Conservation (phyloP, 2,888 invertebrate genomes). For the Macrosiphum euphorbiae region DNA sequence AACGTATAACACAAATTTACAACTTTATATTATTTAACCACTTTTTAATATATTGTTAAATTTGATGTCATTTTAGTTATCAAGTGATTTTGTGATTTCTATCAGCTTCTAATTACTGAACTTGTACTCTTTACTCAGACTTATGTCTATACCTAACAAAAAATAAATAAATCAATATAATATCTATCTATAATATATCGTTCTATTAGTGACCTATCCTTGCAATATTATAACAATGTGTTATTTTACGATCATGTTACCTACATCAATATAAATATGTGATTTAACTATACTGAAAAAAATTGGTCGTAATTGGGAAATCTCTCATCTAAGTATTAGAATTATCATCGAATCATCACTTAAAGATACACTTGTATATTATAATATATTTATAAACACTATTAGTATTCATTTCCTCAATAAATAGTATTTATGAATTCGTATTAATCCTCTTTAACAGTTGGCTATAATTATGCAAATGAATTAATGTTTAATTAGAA, state of each 20-base stretch:
- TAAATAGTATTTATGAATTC: not conserved
- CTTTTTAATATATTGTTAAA: not conserved
- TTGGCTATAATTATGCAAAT: not conserved
- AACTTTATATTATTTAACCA: not conserved
- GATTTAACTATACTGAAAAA: not conserved
- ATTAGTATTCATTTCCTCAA: not conserved
- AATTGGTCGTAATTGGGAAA: not conserved
- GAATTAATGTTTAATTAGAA: not conserved
- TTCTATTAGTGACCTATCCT: not conserved
- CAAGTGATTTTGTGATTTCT: not conserved
- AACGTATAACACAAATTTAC: not conserved
- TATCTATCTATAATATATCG: too few relatives aligned
- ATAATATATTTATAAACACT: not conserved
- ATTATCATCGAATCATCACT: not conserved
- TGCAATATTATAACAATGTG: not conserved
- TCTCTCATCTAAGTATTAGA: not conserved
- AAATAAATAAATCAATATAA: too few relatives aligned
- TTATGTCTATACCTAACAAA: too few relatives aligned
- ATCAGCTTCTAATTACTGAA: too few relatives aligned
- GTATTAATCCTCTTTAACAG: not conserved
- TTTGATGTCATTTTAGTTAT: not conserved
- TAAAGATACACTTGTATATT: not conserved
- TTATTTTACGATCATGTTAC: not conserved
- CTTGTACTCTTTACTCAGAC: too few relatives aligned
- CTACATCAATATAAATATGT: not conserved